Base-by-base conservation (phyloP, 2,888 invertebrate species). In the Pheosia gnoma region DNA sequence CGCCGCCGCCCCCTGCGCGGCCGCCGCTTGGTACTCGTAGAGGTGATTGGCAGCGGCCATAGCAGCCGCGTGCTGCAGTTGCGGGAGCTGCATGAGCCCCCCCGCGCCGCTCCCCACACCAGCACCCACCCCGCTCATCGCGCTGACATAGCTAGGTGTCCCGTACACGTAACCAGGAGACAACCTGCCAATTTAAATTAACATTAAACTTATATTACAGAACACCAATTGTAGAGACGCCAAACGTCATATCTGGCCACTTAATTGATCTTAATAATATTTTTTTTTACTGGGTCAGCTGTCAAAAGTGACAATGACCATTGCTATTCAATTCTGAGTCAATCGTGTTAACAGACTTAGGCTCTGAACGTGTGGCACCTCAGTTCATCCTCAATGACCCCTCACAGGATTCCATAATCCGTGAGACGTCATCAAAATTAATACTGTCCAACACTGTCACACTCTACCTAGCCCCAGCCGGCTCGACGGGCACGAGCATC, bases 1-100 rank as follows among this genome's bases (percentile, higher is more conserved):
- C 2, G 96, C 95, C 86, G 95, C 95, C 9, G 95, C 94, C 6
- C 95, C 95, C 53, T 96, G 96, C 3, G 96, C 96, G 4, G 96
- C 96, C 0, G 96, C 96, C 11, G 95, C 95, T 81, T 97, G 97
- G 88, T 97, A 97, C 91, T 97, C 97, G 84, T 97, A 97, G 82
- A 97, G 95, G 82, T 97, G 96, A 78, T 96, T 96, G n/a, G 96
- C 97, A 0, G 97, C 97, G 10, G 96, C 96, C 61, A 97, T 94
- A 0, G 96, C 96, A 8, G 96, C 96, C 0, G 96, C 96, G 82
- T 96, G 96, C 78, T 95, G 95, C 78, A 96, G 87, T 80, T 96
- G 96, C 41, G 95, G 96, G 77, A 96, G 90, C 74, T 96, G 96
- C 74, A 97, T 95, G 76, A 96, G 86, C 60, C 96, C 96, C 25